Base-by-base conservation (phyloP, 2,797 vertebrate species). In the Remorina albescens region DNA sequence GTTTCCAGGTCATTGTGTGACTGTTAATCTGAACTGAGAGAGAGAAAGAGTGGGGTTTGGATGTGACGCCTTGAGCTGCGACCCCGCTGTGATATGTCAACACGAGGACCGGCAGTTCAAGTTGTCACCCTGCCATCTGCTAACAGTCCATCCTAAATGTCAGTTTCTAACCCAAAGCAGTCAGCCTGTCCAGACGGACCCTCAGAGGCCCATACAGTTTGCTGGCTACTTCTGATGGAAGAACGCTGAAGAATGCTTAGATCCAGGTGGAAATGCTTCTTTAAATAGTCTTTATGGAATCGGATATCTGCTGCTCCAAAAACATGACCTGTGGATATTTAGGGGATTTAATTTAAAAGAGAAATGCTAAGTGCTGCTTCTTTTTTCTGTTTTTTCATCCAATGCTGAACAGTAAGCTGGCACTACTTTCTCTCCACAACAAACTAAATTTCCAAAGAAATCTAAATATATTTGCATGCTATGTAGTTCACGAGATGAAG, bases 81-180 rank as follows among this genome's bases (percentile, higher is more conserved):
- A 77, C 83, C 83, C 80, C 72, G 15, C 79, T 84, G 81, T 72
- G 76, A 88, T 78, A 81, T 78, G 88, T 88, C 88, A 86, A 71
- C 88, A 83, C 59, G 57, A 74, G 71, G 84, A 89, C 73, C 71
- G 74, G 82, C 68, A 71, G 84, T 81, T 91, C 81, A 68, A 81
- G 83, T 86, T 88, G 86, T 88, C 87, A 88, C 88, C 72, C 67
- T 75, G 82, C 80, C 86, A 88, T 92, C 89, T 91, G 90, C 71
- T 88, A 78, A 65, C 79, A 51, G 58, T 71, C 75, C 36, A 23
- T 72, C 74, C 79, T 84, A 85, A 85, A 87, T 84, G 74, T 78
- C 50, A 34, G 2, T 87, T 86, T 86, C 63, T 6, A 75, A 86
- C 65, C 50, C 36, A 58, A 53, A 56, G 68, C 78, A 32, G 55